Evolutionary conservation across 92 coral and sea anemone genomes (phyloP), one percentile per base, ranked within the genome.

Genomic region (Epizoanthus stellaris): DNA sequence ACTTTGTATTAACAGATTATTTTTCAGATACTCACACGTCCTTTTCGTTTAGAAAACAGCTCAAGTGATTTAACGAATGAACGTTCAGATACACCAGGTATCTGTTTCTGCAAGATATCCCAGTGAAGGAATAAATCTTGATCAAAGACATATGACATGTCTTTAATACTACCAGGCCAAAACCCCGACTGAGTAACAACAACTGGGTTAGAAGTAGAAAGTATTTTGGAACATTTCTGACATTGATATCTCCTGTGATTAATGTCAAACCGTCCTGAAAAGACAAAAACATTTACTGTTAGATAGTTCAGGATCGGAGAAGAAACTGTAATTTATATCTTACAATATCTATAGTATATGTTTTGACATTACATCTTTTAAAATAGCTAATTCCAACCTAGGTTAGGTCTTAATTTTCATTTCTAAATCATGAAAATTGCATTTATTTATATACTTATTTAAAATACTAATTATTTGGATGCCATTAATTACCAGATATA

Each of bases 91-190:
- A 90, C 73, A 19, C 93, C 95, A 85, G 93, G 95, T 0, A 82
- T 80, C 39, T 69, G 70, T 25, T 86, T 92, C 59, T 88, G 92
- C 34, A 92, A 21, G 58, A 88, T 82, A 56, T 92, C 87, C 92
- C 94, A 89, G 74, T 85, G 64, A 21, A 47, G 52, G 34, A 92
- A 86, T 30, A 89, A 40, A 12, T 89, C 90, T 82, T 82, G 90
- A 19, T 89, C 88, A 82, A 92, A 92, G 43, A 82, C 88, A 76
- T 92, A 86, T 23, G 70, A 76, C 45, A 77, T 63, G 66, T 89
- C 83, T 36, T 70, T 43, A 38, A 82, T 73, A 60, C 92, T 92
- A 63, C 95, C 92, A 49, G 95, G 95, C 95, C 92, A 92, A 76
- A 85, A 82, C 34, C 95, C 92, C 16, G 80, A 73, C 75, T 88